Conservation (phyloP, 2,888 invertebrate genomes). For the Tetheella fluctuosa region DNA sequence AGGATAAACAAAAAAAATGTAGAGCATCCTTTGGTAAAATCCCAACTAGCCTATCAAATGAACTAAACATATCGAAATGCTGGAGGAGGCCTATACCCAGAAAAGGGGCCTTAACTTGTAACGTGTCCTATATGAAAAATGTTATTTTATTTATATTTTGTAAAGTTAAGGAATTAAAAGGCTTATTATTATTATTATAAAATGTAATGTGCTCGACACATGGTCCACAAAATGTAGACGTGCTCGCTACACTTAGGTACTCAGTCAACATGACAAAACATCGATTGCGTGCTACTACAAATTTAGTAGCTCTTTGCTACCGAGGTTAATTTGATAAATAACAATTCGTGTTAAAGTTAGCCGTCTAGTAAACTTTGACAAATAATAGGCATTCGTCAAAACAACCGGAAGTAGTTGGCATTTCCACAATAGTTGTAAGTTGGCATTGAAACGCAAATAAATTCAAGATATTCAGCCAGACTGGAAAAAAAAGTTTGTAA, state of each 20-base stretch:
- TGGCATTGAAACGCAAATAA: conserved; percentile 56
- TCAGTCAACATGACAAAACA: conserved; percentile 45
- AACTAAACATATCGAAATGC: too few species aligned
- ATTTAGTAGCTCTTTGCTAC: conserved; percentile 41
- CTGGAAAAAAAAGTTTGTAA: conserved; percentile 55
- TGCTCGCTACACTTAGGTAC: conserved; percentile 18
- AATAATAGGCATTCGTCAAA: conserved; percentile 40
- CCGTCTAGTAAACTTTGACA: conserved; percentile 31
- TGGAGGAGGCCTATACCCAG: too few species aligned
- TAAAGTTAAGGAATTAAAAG: too few species aligned
- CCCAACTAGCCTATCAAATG: too few species aligned
- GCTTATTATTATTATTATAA: too few species aligned
- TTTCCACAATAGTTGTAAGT: conserved; percentile 51
- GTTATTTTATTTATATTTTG: too few species aligned
- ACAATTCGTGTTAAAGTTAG: conserved; percentile 32
- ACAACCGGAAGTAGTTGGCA: conserved; percentile 49
- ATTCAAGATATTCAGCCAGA: conserved; percentile 41
- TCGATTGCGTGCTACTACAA: conserved; percentile 44
- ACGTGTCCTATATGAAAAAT: too few species aligned
- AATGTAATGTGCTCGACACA: too few species aligned
- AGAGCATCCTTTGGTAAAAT: too few species aligned
- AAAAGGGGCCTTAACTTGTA: too few species aligned
- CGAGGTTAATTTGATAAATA: conserved; percentile 44
- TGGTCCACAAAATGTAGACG: too few species aligned
- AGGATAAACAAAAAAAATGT: too few species aligned